Evolutionary conservation across 2,113 vertebrate species (phyloP).

Genomic region (Carassius gibelio): DNA sequence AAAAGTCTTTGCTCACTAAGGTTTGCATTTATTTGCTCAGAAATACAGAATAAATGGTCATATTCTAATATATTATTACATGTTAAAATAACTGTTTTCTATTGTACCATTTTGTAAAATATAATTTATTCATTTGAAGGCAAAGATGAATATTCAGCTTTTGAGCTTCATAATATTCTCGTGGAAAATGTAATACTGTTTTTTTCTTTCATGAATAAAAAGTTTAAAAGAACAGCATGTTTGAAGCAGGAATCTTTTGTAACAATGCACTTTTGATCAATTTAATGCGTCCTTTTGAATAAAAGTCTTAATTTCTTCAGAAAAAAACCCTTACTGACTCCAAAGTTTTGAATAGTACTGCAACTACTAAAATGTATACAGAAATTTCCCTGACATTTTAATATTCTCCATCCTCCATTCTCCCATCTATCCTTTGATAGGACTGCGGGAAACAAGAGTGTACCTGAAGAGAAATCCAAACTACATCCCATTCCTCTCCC

Average conservation of each 20-base stretch:
- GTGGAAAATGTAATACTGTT: too few relatives aligned
- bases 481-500: conserved; percentile 90
- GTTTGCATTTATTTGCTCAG: too few relatives aligned
- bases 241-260: neutral
- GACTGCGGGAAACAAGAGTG: conserved; percentile 46
- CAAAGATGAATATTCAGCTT: neutral
- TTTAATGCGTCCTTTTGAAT: neutral
- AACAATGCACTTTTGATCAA: neutral
- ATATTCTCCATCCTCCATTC: too few relatives aligned
- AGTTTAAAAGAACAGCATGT: neutral
- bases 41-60: neutral
- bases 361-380: neutral
- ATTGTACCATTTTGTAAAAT: neutral
- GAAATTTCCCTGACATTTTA: neutral
- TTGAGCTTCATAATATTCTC: neutral
- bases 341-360: neutral
- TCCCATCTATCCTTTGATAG: too few relatives aligned
- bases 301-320: neutral
- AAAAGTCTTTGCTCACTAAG: neutral
- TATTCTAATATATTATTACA: neutral
- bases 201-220: neutral
- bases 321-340: neutral
- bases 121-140: neutral
- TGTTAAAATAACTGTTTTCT: neutral
- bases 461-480: conserved; percentile 91